Evolutionary conservation across 2,888 invertebrate species (phyloP).

Genomic region (Corythucha ciliata): DNA sequence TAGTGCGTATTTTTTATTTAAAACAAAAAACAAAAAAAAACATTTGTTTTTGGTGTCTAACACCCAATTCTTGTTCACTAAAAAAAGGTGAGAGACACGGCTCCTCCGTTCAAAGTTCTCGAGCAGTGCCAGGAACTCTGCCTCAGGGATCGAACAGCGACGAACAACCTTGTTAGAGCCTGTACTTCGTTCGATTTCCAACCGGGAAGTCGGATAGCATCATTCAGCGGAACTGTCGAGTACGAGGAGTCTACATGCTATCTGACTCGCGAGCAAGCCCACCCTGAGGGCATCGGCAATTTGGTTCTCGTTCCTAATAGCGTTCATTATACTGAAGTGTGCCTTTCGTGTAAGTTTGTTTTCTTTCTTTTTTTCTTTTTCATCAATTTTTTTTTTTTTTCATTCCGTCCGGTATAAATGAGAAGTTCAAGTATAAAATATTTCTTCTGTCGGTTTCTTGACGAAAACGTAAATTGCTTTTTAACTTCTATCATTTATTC

Average conservation of each 20-base stretch:
- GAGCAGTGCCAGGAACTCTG: constrained; percentile 84
- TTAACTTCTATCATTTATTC: no score
- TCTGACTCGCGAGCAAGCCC: constrained; percentile 72
- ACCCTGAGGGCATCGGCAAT: constrained; percentile 79
- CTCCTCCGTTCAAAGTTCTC: constrained; percentile 75
- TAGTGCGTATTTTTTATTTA: constrained; percentile 47
- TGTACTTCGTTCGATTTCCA: constrained; percentile 87
- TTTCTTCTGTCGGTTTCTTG: no score
- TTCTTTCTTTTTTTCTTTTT: not conserved
- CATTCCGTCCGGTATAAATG: no score
- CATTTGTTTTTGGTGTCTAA: no score
- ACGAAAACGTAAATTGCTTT: no score
- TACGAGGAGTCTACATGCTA: constrained; percentile 84
- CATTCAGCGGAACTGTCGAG: constrained; percentile 69
- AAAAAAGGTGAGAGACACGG: constrained; percentile 61
- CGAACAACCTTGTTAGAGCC: constrained; percentile 71
- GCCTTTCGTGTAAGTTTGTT: constrained; percentile 66
- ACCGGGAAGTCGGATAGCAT: constrained; percentile 75
- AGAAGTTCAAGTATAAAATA: no score
- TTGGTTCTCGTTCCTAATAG: constrained; percentile 83
- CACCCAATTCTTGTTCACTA: not conserved
- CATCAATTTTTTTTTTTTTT: no score
- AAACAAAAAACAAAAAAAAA: not conserved
- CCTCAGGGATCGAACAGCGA: constrained; percentile 62
- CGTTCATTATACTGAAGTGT: constrained; percentile 83